Evolutionary conservation across 2,113 vertebrate species (phyloP), one percentile per base, ranked within the genome.

Genomic region (Macquaria ambigua): DNA sequence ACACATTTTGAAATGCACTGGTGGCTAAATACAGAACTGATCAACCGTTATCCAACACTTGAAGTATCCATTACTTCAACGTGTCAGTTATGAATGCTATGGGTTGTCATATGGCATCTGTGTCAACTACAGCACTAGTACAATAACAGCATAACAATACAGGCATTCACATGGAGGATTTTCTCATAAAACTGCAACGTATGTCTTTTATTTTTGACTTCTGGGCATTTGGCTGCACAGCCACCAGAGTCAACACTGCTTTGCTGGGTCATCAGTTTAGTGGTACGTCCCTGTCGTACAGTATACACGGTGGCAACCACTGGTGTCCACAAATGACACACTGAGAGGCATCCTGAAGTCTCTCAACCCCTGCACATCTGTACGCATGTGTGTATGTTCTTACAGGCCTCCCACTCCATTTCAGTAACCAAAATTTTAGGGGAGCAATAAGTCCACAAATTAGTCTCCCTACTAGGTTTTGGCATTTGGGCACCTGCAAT

Each of bases 401-500:
- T n/a, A 48, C n/a, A 64, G 41, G 56, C n/a, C 59, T 74, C 48
- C 28, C 72, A 3, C 63, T 79, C 4, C 55, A 69, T 73, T 78
- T 83, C 62, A 72, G 28, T 37, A 77, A 86, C 89, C 87, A 41
- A 92, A 84, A 91, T 92, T 89, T 91, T 37, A 91, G 80, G 66
- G 85, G 34, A 78, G 73, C 68, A 56, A 66, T 43, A 77, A 56
- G 67, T 90, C 82, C 79, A 55, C 80, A 79, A 88, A 90, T 83
- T 74, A 73, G 58, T 66, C 77, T 77, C 52, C 53, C n/a, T 12
- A 61, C 48, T 74, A 83, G 61, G 25, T 56, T 79, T 81, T 55
- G 41, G 85, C 61, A 28, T 34, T 55, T 41, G 70, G 68, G 74
- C 92, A 93, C 93, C 92, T 93, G 87, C 83, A 93, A 92, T 79